These are phyloP conservation scores for Thamnaconus septentrionalis DNA, from an alignment of 2,113 vertebrate genomes.

Conservation along the genomic window DNA sequence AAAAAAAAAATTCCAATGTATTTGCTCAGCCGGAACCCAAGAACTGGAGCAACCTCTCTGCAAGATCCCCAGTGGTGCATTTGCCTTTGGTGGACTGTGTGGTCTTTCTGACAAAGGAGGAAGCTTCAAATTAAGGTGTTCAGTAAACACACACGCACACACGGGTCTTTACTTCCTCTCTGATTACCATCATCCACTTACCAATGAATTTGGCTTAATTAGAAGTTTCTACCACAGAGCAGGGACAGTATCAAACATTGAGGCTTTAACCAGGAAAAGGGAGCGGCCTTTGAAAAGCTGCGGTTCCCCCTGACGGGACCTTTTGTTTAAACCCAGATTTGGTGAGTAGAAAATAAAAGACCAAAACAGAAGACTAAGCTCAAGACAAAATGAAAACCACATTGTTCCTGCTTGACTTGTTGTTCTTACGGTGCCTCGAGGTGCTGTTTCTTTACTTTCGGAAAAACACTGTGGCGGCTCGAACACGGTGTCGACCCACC, in stretches of 20 bases:
- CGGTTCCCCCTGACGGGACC: not conserved
- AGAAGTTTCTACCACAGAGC: constrained; percentile 1
- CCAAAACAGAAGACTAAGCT: constrained; percentile 5
- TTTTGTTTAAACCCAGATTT: constrained; percentile 10
- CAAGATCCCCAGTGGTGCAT: not conserved
- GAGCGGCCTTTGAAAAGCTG: constrained; percentile 1
- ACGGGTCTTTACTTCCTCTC: constrained; percentile 3
- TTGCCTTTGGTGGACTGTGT: constrained; percentile 2
- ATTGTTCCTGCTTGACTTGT: not conserved
- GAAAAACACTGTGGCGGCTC: not conserved
- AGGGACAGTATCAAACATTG: constrained; percentile 12
- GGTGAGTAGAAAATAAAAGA: constrained; percentile 6
- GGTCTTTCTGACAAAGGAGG: not conserved
- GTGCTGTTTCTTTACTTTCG: not conserved
- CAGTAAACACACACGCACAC: not conserved
- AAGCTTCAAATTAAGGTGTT: constrained; percentile 15
- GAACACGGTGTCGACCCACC: not conserved
- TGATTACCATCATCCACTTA: constrained; percentile 3
- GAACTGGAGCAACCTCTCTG: not conserved
- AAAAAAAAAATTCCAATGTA: too few relatives aligned
- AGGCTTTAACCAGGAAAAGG: constrained; percentile 4
- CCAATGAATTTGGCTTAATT: constrained; percentile 5
- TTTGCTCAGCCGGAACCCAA: too few relatives aligned
- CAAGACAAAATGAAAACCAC: not conserved
- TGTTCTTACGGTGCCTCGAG: not conserved